phyloP scores from a whole-genome alignment of 2,888 invertebrate genomes.

The Priocnemis perturbator region DNA sequence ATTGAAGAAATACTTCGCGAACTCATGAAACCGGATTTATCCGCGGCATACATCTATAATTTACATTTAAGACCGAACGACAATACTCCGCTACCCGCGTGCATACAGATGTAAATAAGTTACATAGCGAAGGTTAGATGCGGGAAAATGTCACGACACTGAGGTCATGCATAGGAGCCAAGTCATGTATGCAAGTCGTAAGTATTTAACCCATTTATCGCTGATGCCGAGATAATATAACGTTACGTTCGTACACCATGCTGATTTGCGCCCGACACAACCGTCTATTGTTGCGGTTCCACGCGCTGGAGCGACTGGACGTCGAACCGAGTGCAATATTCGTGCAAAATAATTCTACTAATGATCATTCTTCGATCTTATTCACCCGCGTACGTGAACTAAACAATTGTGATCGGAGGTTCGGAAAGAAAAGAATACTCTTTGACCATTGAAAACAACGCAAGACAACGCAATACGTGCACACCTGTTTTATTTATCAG shows the following conservation, averaged over 20 bases:
- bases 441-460: too few species aligned
- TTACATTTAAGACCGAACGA: slow-evolving; percentile 34
- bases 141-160: slow-evolving; percentile 50
- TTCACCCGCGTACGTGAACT: too few species aligned
- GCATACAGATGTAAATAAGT: slow-evolving; percentile 37
- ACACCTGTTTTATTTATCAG: too few species aligned
- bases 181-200: slow-evolving; percentile 39
- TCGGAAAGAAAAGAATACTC: too few species aligned
- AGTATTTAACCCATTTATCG: slow-evolving; percentile 46
- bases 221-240: slow-evolving; percentile 22
- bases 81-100: slow-evolving; percentile 33
- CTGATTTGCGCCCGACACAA: too few species aligned
- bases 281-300: too few species aligned
- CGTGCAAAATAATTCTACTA: too few species aligned
- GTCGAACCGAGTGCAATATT: too few species aligned
- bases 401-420: too few species aligned
- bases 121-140: slow-evolving; percentile 42
- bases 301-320: too few species aligned
- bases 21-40: slow-evolving; percentile 33
- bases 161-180: slow-evolving; percentile 43
- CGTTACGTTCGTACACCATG: background rate
- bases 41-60: slow-evolving; percentile 30
- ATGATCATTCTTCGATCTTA: too few species aligned
- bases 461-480: too few species aligned
- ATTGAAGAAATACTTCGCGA: slow-evolving; percentile 10